Base-by-base conservation (phyloP, 2,113 vertebrate species). In the Hiodon alosoides region DNA sequence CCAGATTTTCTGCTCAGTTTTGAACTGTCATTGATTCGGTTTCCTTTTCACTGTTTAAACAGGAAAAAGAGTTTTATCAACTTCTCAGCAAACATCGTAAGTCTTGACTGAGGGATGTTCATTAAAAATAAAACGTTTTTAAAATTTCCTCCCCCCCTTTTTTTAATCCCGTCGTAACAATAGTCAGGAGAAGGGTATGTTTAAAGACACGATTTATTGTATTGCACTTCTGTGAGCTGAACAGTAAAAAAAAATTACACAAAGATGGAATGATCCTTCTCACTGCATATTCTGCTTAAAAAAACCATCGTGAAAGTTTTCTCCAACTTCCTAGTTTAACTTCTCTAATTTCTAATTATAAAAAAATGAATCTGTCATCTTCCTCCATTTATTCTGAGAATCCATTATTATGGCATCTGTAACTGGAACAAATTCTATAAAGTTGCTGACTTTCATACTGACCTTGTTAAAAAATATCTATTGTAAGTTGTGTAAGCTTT, bases 291-390 rank as follows among this genome's bases (percentile, higher is more conserved):
- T 62, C 14, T 62, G 14, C n/a, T 3, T 14, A 71, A 16, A 71
- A 3, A 68, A 70, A 11, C 6, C 66, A 79, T 81, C 0, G 31
- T 31, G 77, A 82, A 54, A 13, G 62, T 4, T 13, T 65, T 57
- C 6, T 57, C 14, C 14, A 11, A 11, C 58, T 59, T 4, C 14
- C 58, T 59, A 59, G 58, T 9, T 81, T 79, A 82, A 80, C 75
- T 55, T 78, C 82, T 85, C 84, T 82, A 83, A 79, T 82, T 47
- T 81, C 61, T 81, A 80, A 76, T 83, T 87, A 78, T 10, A 48
- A 58, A 47, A 48, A 64, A 51, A n/a, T 17, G 16, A 16, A 5
- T 11, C 10, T 65, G 72, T 14, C n/a, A 51, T 52, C 57, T 72
- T 60, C 14, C 6, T 52, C 16, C 47, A 64, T 62, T 73, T 31